Conservation (phyloP, 2,797 vertebrate species). For the Chaenodraco wilsoni region DNA sequence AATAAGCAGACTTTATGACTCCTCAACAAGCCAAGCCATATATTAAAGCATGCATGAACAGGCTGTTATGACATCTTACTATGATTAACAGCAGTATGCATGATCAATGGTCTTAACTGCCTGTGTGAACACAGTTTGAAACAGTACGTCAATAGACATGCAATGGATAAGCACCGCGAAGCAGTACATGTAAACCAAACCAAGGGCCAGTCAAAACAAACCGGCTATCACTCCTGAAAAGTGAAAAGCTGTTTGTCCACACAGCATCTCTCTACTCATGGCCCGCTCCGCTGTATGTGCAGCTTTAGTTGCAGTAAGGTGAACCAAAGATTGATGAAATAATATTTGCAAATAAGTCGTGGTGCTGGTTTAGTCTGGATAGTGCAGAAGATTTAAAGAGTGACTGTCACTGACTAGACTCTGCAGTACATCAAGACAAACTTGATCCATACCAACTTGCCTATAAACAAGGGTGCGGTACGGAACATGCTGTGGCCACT, state of each 20-base stretch:
- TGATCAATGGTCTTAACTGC: slow-evolving; percentile 60
- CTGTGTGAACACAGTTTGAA: slow-evolving; percentile 59
- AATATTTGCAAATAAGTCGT: slow-evolving; percentile 20
- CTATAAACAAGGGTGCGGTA: too few relatives aligned
- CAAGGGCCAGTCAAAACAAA: slow-evolving; percentile 72
- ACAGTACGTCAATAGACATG: slow-evolving; percentile 58
- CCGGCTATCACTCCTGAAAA: slow-evolving; percentile 55
- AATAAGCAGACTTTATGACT: slow-evolving; percentile 61
- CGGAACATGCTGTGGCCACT: too few relatives aligned
- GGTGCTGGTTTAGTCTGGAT: not conserved
- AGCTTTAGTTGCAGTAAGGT: slow-evolving; percentile 17
- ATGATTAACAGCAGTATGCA: slow-evolving; percentile 59
- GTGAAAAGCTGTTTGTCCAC: slow-evolving; percentile 57
- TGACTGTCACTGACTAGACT: too few relatives aligned
- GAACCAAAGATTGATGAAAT: slow-evolving; percentile 11
- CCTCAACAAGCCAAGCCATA: slow-evolving; percentile 28
- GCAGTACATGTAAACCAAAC: slow-evolving; percentile 65
- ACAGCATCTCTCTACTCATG: slow-evolving; percentile 34
- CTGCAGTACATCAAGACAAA: too few relatives aligned
- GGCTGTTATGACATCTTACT: slow-evolving; percentile 65
- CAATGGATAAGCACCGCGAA: slow-evolving; percentile 67
- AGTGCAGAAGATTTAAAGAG: too few relatives aligned
- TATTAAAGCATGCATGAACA: slow-evolving; percentile 42
- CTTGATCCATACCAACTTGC: too few relatives aligned
- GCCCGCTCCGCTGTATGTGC: slow-evolving; percentile 6